Conservation (phyloP, 2,888 invertebrate species). For the Tupiocoris notatus region DNA sequence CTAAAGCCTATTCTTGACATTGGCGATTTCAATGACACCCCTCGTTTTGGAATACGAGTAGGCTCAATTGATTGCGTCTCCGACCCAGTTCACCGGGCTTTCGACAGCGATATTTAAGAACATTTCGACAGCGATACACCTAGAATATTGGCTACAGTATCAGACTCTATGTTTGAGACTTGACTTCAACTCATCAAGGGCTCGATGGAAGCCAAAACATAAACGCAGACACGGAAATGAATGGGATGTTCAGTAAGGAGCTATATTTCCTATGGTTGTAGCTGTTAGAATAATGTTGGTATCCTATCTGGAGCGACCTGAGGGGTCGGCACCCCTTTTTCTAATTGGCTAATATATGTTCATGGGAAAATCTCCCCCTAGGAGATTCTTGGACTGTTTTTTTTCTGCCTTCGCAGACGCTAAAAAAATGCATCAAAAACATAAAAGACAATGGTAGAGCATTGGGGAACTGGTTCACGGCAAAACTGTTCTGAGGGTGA, state of each 20-base stretch:
- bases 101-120: too few species aligned
- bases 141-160: too few species aligned
- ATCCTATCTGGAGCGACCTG: constrained; percentile 22
- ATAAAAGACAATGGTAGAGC: neutral
- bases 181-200: too few species aligned
- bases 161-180: too few species aligned
- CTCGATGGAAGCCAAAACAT: too few species aligned
- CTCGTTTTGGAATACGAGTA: too few species aligned
- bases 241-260: neutral
- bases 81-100: too few species aligned
- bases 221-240: neutral
- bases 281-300: neutral
- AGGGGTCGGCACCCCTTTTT: constrained; percentile 3
- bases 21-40: too few species aligned
- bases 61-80: too few species aligned
- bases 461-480: neutral
- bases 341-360: constrained; percentile 42
- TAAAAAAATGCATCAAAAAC: neutral
- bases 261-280: neutral
- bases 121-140: too few species aligned
- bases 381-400: neutral
- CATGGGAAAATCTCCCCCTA: constrained; percentile 27
- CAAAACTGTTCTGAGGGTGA: neutral
- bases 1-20: too few species aligned
- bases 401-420: neutral